Conservation (phyloP, 2,888 invertebrate species). For the Ophion costatus region DNA sequence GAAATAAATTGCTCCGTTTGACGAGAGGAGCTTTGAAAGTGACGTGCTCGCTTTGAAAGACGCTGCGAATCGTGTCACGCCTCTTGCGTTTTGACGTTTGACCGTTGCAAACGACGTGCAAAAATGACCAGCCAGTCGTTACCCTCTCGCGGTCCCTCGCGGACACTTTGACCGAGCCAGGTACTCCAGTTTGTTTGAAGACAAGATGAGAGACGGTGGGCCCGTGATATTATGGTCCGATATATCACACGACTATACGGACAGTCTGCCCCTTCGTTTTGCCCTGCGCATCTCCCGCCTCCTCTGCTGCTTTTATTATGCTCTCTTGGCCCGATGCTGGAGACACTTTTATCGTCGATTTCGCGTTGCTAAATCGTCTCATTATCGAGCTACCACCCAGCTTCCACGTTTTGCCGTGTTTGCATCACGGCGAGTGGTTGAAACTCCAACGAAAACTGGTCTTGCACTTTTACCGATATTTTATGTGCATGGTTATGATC, state of each 20-base stretch:
- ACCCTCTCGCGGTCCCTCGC: neutral
- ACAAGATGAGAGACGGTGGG: slow-evolving; percentile 57
- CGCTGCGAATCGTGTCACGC: slow-evolving; percentile 46
- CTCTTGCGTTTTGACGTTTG: slow-evolving; percentile 56
- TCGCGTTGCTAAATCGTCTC: slow-evolving; percentile 82
- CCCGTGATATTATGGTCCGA: slow-evolving; percentile 52
- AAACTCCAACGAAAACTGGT: slow-evolving; percentile 70
- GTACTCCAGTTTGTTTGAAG: slow-evolving; percentile 63
- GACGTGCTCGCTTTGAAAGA: slow-evolving; percentile 19
- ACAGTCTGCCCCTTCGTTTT: slow-evolving; percentile 46
- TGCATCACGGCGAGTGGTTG: slow-evolving; percentile 75
- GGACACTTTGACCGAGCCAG: slow-evolving; percentile 36
- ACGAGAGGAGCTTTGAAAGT: slow-evolving; percentile 27
- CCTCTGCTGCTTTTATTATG: slow-evolving; percentile 48
- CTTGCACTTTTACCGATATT: slow-evolving; percentile 72
- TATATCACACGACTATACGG: slow-evolving; percentile 49
- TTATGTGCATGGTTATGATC: neutral
- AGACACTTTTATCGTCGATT: slow-evolving; percentile 75
- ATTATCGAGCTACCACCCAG: slow-evolving; percentile 74
- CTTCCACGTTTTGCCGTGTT: slow-evolving; percentile 62
- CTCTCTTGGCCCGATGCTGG: slow-evolving; percentile 23
- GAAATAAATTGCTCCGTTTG: slow-evolving; percentile 63
- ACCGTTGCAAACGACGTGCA: slow-evolving; percentile 59
- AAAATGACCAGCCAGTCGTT: slow-evolving; percentile 53
- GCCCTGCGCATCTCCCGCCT: slow-evolving; percentile 22